Conservation (phyloP, 2,113 vertebrate species). For the Grus americana region DNA sequence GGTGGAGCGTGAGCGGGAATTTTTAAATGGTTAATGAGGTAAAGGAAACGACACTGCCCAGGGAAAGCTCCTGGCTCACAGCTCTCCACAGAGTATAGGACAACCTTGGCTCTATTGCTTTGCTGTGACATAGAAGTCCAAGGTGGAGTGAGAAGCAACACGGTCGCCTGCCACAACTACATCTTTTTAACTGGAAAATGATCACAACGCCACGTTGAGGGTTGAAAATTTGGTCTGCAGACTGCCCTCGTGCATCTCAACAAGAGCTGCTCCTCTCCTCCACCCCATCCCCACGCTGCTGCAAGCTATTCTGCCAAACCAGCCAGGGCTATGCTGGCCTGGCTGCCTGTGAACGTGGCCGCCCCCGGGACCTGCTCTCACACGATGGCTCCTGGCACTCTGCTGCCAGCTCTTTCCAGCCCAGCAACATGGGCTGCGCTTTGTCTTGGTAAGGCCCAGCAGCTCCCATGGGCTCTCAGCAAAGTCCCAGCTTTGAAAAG, state of each 20-base stretch:
- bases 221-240: background rate
- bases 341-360: rapidly evolving
- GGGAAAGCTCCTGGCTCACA: background rate
- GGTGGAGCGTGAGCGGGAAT: background rate
- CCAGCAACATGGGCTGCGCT: rapidly evolving
- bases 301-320: background rate
- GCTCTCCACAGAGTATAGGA: background rate
- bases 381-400: background rate
- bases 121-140: background rate
- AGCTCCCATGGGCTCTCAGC: background rate
- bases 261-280: background rate
- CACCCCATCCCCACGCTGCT: background rate
- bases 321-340: background rate
- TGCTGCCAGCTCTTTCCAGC: background rate
- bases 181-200: background rate
- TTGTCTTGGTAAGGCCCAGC: background rate
- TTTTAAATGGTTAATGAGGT: background rate
- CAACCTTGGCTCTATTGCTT: background rate
- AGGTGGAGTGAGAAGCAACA: background rate
- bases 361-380: background rate
- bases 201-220: background rate
- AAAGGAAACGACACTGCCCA: background rate
- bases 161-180: background rate
- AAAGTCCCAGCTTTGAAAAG: background rate
- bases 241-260: background rate